A percentile compares a stretch with the other conserved stretches of the same genome.
Conservation (phyloP, 2,797 vertebrate genomes). For the Hafferia zeledoni region DNA sequence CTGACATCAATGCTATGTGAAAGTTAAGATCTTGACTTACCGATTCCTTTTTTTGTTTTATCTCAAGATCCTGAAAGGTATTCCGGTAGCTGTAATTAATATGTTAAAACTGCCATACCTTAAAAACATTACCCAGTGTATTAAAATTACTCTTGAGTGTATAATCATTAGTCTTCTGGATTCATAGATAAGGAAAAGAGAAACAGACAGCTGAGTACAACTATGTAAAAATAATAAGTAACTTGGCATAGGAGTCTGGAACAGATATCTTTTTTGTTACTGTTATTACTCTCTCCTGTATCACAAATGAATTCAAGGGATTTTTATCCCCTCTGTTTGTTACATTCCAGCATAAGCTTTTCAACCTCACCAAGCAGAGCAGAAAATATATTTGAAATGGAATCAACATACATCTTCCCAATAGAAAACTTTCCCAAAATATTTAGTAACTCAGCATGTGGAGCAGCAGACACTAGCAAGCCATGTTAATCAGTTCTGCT, state of each 20-base stretch:
- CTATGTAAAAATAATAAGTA: background rate
- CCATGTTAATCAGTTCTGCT: constrained; percentile 53
- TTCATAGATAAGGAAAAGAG: background rate
- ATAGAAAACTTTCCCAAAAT: background rate
- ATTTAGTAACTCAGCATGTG: background rate
- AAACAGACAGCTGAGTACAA: background rate
- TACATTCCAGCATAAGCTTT: background rate
- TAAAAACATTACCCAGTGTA: background rate
- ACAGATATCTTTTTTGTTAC: background rate
- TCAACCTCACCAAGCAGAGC: background rate
- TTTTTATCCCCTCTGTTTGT: background rate
- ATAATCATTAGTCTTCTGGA: background rate
- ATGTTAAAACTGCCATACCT: background rate
- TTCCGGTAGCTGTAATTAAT: background rate
- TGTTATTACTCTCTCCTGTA: background rate
- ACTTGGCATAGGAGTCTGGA: background rate
- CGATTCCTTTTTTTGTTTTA: background rate
- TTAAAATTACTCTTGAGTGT: background rate
- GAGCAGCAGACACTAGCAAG: background rate
- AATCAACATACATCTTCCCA: background rate
- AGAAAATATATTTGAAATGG: constrained; percentile 40
- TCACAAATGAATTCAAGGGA: background rate
- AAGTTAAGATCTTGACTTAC: background rate
- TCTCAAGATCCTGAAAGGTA: background rate
- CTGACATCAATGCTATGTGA: background rate